Base-by-base conservation (phyloP, 2,113 vertebrate genomes). In the Podarcis cretensis region DNA sequence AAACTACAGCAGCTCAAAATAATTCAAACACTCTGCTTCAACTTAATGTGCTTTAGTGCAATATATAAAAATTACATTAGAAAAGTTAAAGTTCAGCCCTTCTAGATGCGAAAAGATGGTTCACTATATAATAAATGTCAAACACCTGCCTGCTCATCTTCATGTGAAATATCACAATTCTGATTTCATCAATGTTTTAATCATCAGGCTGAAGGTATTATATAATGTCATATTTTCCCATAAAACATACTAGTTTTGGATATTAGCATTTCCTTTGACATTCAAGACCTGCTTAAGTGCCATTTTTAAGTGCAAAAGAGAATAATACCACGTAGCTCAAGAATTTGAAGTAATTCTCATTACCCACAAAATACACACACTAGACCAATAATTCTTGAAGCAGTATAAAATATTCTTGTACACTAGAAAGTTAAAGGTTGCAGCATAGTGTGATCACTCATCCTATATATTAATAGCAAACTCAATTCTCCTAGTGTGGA, bases 261-360 rank as follows among this genome's bases (percentile, higher is more conserved):
- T 90, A 48, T 87, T 43, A 76, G 40, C 13, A 91, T 1, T 82
- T 66, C 27, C 9, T 0, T 3, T 40, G 5, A 32, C 93, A 88
- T 87, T 32, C 75, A 23, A 89, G 25, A 88, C 25, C 6, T 79
- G 23, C 54, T 83, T 14, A 90, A 6, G 3, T 77, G 2, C 57
- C 16, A 73, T 78, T 87, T 88, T 74, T 37, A 68, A 48, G 84
- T 87, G 84, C 84, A 81, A 73, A 0, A 88, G 6, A 88, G 27
- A 59, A n/a, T 73, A 3, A 86, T 8, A 13, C 23, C 83, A 20
- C 25, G 77, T 84, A 86, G 83, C 0, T 87, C 2, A 2, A 73
- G 30, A 83, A 63, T 80, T 81, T 8, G 20, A 81, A 54, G n/a
- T 43, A 18, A 91, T 92, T 73, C 75, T 83, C 59, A 81, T 23